Base-by-base conservation (phyloP, 2,888 invertebrate genomes). In the Trissolcus brochymenae region DNA sequence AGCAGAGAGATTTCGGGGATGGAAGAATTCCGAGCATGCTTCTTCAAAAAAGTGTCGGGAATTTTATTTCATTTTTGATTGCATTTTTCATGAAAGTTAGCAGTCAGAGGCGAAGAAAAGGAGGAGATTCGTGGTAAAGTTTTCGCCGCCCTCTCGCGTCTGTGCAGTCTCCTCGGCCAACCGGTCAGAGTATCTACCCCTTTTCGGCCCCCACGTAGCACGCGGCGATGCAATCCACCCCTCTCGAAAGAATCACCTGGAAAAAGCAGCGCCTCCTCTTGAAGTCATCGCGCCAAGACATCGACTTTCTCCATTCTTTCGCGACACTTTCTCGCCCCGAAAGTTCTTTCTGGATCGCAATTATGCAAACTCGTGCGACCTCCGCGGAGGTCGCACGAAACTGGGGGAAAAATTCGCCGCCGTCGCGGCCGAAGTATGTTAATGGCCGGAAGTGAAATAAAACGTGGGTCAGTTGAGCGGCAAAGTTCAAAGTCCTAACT, bases 401-500 rank as follows among this genome's bases (percentile, higher is more conserved):
- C 83, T 82, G 67, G 80, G 81, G 75, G 74, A 84, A 85, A 85
- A 85, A 85, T 83, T 82, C 73, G 70, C 73, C 73, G 66, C 35
- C 74, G 77, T 78, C 75, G 79, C 54, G 68, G 79, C 73, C 83
- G 79, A 87, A 87, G 84, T 88, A 88, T 88, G 88, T 87, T 88
- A 88, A 88, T 87, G 84, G 85, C 84, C 82, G 83, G 81, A 82
- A 83, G 82, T 83, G 84, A 86, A 87, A 87, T 87, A 87, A 87
- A 88, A 85, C 84, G 81, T 81, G 82, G 82, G 83, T 85, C 83
- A 83, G 83, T 84, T 82, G 83, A 84, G 82, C 83, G 80, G 81
- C 82, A 82, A 87, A 87, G 87, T 87, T 88, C 86, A 86, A 87
- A 87, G 86, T 86, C 84, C 82, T 82, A 87, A 88, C 84, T 87